Base-by-base conservation (phyloP, 2,113 vertebrate species). In the Gnathonemus longibarbis region DNA sequence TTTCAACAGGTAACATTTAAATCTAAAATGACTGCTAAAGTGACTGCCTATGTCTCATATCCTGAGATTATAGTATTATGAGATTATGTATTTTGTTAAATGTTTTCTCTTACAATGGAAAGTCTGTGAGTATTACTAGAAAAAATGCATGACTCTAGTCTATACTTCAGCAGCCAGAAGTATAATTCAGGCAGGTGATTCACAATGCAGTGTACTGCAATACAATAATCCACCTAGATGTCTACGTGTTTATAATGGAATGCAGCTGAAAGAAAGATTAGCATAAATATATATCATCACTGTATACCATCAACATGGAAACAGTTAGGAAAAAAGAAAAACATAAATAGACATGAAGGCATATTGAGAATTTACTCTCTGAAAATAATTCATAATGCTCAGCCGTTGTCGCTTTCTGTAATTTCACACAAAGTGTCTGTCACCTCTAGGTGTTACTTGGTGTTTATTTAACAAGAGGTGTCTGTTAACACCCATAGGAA, bases 401-500 rank as follows among this genome's bases (percentile, higher is more conserved):
- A 17, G 70, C 5, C 8, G 1, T 77, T 15, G 85, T 9, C 10
- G 5, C 27, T 15, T 56, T 52, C 27, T 35, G 85, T 87, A 50
- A 86, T 49, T 52, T 86, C 48, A 48, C 46, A 48, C 46, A 48
- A 50, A 15, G 45, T 24, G 13, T 50, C 84, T 31, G 46, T 90
- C 84, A 66, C 56, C 84, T 17, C 56, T 31, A n/a, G 24, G 39
- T 86, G 15, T 74, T 46, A 87, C 24, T 50, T 31, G 17, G 84
- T 74, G 80, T 90, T 90, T 84, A 48, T 90, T 86, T 87, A 74
- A 84, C 24, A 90, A 49, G 83, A 91, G 80, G 62, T 35, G 88
- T 88, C 92, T 89, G 91, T 91, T 93, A 89, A 93, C 92, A 92
- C 89, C 15, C 80, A 89, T 87, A 90, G 92, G 92, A 91, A 93